Base-by-base conservation (phyloP, 1,140 invertebrate species). In the Trypoxylus dichotomus region DNA sequence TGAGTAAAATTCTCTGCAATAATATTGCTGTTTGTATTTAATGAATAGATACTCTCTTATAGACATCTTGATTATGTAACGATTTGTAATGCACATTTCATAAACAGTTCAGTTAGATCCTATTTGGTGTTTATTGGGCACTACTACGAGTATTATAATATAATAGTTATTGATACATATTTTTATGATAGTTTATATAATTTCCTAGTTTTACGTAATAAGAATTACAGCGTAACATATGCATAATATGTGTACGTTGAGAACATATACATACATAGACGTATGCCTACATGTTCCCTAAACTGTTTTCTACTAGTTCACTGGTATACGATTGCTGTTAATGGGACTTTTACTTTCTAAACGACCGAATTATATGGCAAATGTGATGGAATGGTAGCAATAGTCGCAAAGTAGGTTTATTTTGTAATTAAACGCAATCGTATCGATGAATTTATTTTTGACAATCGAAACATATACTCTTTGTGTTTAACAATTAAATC, bases 291-390 rank as follows among this genome's bases (percentile, higher is more conserved):
- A 54, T 54, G 19, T 19, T n/a, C 15, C 47, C 47, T 19, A 54
- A 54, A 19, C 47, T 19, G 47, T 54, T 54, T 54, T 54, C 47
- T 54, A 54, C 15, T 54, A 54, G 47, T 54, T 54, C 47, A 54
- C 15, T 54, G 19, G 13, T 19, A n/a, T 19, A 54, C 47, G 47
- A 54, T n/a, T 54, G 47, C 19, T 54, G 47, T 54, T 19, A 54
- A 54, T 54, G 47, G 47, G 47, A 54, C 47, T 54, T 54, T 54
- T 54, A 54, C 47, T 54, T 54, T 54, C 47, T 54, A 54, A 54
- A 19, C 5, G 47, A n/a, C 15, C 19, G 47, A 54, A 54, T 54
- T 54, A 54, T 15, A 54, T 19, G 7, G 15, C 2, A 54, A 54
- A 19, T n/a, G 7, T 54, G 47, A 54, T 54, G 47, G 19, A 54